Conservation (phyloP, 2,113 vertebrate species). For the Pygoscelis antarcticus region DNA sequence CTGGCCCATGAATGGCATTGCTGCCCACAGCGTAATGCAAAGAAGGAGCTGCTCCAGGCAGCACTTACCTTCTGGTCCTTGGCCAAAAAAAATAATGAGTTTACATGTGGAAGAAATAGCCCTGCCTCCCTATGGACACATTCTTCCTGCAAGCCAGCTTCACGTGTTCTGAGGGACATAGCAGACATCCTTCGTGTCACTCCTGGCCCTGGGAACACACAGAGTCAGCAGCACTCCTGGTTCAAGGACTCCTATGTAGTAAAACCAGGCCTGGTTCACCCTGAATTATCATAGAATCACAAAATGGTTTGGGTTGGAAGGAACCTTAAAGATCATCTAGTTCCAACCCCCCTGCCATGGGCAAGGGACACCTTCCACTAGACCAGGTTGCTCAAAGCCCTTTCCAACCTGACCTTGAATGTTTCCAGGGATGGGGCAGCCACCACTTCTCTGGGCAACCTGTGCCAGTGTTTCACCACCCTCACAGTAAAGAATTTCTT, state of each 20-base stretch:
- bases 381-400: too few species aligned
- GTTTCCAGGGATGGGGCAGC: too few species aligned
- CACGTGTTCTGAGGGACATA: too few species aligned
- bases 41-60: not conserved
- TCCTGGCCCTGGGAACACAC: not conserved
- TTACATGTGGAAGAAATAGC: not conserved
- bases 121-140: not conserved
- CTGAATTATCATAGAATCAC: not conserved
- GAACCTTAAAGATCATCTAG: not conserved
- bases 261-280: not conserved
- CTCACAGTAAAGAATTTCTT: too few species aligned
- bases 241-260: not conserved
- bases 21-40: not conserved
- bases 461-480: too few species aligned
- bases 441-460: too few species aligned
- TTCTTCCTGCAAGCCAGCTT: not conserved
- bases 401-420: too few species aligned
- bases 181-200: fast-evolving
- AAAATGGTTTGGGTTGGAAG: not conserved
- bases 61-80: not conserved
- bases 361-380: not conserved
- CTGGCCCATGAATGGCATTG: not conserved
- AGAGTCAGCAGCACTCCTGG: not conserved
- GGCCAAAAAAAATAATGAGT: not conserved
- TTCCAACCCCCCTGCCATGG: not conserved